Percentiles rank a stretch among this genome's conserved stretches.
These are phyloP conservation scores for Lepus europaeus DNA, from an alignment of 2,113 vertebrate genomes.

Conservation along the genomic window DNA sequence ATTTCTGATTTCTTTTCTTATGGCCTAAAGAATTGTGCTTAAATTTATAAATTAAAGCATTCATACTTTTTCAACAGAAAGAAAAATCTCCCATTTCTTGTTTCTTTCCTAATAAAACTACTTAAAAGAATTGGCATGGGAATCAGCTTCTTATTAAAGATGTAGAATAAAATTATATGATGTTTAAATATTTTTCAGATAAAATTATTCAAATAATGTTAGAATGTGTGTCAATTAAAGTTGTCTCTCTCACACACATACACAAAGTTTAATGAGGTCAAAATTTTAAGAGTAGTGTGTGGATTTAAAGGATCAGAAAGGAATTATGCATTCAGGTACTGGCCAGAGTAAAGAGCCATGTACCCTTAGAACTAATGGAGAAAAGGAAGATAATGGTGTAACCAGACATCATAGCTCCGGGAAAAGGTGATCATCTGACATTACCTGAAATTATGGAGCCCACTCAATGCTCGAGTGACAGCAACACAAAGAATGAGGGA, in stretches of 20 bases:
- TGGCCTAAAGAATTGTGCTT: neutral
- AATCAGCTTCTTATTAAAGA: neutral
- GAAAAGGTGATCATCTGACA: neutral
- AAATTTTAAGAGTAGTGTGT: neutral
- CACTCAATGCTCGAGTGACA: neutral
- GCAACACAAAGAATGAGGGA: neutral
- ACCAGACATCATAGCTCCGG: neutral
- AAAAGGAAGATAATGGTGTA: neutral
- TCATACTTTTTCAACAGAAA: neutral
- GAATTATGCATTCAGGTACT: neutral
- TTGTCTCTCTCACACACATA: neutral
- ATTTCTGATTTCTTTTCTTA: neutral
- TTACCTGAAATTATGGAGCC: neutral
- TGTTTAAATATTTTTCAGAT: neutral
- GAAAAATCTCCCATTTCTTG: neutral
- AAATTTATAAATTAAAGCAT: neutral
- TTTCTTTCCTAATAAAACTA: constrained; percentile 3
- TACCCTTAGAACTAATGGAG: rapidly evolving
- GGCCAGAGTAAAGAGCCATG: neutral
- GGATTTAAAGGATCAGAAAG: neutral
- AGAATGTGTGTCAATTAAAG: neutral
- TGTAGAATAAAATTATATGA: neutral
- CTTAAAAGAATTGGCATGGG: neutral
- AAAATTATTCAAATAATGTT: neutral
- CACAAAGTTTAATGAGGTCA: neutral